These are phyloP conservation scores for Paramormyrops kingsleyae DNA, from an alignment of 2,113 vertebrate genomes.

Conservation along the genomic window DNA sequence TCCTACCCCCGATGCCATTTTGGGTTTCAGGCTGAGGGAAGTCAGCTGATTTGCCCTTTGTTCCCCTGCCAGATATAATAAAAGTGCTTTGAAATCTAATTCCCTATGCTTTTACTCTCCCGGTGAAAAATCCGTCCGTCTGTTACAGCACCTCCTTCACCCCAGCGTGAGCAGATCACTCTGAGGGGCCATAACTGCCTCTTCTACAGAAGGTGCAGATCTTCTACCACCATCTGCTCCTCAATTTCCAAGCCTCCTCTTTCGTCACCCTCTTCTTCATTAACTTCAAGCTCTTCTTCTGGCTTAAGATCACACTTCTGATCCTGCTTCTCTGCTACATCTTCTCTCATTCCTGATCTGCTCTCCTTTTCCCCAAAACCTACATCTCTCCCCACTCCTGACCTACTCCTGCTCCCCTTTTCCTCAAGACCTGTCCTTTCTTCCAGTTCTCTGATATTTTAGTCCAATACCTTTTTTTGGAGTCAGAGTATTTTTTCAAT, in stretches of 20 bases:
- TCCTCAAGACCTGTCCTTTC: not conserved
- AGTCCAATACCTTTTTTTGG: not conserved
- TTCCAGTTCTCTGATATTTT: not conserved
- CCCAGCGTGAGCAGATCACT: not conserved
- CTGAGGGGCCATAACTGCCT: not conserved
- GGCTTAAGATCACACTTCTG: not conserved
- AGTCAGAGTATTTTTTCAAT: not conserved
- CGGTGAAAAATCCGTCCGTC: not conserved
- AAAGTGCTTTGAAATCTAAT: constrained; percentile 32
- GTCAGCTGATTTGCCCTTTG: not conserved
- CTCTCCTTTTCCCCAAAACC: too few relatives aligned
- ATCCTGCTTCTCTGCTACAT: not conserved
- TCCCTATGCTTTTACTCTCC: constrained; percentile 14
- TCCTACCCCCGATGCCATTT: not conserved
- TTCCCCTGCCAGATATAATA: constrained; percentile 21
- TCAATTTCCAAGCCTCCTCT: not conserved
- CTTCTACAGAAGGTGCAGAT: not conserved
- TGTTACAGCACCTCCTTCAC: not conserved
- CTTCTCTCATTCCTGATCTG: not conserved
- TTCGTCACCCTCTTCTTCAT: not conserved
- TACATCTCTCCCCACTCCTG: not conserved
- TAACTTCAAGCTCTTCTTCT: not conserved
- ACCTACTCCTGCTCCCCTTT: not conserved
- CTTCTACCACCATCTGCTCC: not conserved
- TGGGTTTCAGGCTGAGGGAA: constrained; percentile 20